These are phyloP conservation scores for Papilio protenor DNA, from an alignment of 2,888 invertebrate species.

Conservation along the genomic window DNA sequence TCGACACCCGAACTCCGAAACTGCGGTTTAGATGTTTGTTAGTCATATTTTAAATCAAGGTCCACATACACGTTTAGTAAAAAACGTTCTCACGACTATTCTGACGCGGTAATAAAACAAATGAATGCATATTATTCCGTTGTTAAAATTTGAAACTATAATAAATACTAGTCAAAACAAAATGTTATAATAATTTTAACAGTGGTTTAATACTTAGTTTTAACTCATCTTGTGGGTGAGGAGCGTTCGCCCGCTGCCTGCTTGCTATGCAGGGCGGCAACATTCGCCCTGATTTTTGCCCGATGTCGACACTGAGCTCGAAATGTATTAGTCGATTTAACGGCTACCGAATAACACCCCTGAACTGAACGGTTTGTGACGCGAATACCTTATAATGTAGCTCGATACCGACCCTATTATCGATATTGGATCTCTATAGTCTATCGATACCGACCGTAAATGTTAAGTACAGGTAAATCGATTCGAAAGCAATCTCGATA, in stretches of 20 bases:
- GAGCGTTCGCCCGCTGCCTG: conserved; percentile 59
- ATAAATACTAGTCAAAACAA: background rate
- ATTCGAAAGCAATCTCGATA: conserved; percentile 39
- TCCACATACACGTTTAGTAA: background rate
- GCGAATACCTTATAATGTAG: conserved; percentile 67
- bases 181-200: background rate
- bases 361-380: conserved; percentile 67
- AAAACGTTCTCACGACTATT: background rate
- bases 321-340: conserved; percentile 82
- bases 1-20: too few relatives aligned
- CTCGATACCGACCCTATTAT: conserved; percentile 42
- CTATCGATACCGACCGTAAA: conserved; percentile 36
- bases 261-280: conserved; percentile 79
- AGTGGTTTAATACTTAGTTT: background rate
- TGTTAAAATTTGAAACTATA: background rate
- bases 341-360: conserved; percentile 72
- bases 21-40: background rate
- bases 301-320: conserved; percentile 74
- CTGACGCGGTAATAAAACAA: background rate
- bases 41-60: background rate
- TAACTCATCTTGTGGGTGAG: conserved; percentile 48
- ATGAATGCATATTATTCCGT: background rate
- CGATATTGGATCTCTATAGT: conserved; percentile 44
- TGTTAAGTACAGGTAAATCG: conserved; percentile 37
- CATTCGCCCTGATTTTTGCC: conserved; percentile 78